Percentiles rank a stretch among this genome's conserved stretches.
These are phyloP conservation scores for Zelostemma sp. DNA, from an alignment of 1,140 invertebrate genomes.

Conservation along the genomic window DNA sequence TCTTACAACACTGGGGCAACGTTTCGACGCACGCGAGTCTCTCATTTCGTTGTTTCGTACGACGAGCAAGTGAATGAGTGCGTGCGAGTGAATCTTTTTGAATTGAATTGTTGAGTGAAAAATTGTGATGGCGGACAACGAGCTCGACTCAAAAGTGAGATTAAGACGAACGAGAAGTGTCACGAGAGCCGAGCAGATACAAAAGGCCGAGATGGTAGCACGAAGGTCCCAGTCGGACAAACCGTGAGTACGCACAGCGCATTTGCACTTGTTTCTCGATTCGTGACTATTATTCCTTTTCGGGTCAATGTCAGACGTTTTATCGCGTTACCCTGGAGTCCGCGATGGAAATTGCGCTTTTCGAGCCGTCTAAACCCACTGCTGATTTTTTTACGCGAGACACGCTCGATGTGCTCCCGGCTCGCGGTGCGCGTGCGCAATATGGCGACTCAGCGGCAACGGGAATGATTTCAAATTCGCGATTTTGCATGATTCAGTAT, in stretches of 20 bases:
- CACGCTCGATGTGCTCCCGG: not conserved
- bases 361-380: too few relatives aligned
- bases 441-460: not conserved
- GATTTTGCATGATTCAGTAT: too few relatives aligned
- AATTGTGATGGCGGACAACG: conserved; percentile 50
- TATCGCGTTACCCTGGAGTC: too few relatives aligned
- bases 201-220: conserved; percentile 82
- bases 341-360: too few relatives aligned
- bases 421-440: not conserved
- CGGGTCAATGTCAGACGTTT: not conserved
- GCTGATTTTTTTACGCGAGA: not conserved
- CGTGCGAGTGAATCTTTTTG: conserved; percentile 12
- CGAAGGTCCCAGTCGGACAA: conserved; percentile 87
- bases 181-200: conserved; percentile 88
- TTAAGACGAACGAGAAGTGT: conserved; percentile 86
- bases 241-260: conserved; percentile 77
- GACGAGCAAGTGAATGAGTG: conserved; percentile 20
- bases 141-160: conserved; percentile 66
- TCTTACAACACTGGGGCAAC: not conserved
- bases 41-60: too few relatives aligned
- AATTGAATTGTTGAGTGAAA: not conserved
- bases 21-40: conserved; percentile 1
- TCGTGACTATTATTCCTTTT: not conserved
- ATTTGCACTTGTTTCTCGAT: not conserved
- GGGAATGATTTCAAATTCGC: too few relatives aligned